A percentile compares a stretch with the other conserved stretches of the same genome.
These are phyloP conservation scores for Dorcus hopei DNA, from an alignment of 2,888 invertebrate species.

Conservation along the genomic window DNA sequence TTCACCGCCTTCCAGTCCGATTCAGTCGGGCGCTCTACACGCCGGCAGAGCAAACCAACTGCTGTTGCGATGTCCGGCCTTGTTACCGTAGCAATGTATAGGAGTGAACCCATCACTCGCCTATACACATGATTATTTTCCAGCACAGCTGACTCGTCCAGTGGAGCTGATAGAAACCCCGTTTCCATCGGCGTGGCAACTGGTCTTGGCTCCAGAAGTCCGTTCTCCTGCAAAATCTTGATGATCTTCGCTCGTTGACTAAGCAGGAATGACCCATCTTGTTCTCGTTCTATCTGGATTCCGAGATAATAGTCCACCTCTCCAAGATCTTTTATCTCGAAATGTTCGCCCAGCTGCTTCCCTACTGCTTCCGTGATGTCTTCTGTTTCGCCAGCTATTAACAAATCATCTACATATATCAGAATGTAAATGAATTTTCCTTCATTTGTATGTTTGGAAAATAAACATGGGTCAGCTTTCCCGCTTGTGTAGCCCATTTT, in stretches of 20 bases:
- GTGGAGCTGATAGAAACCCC: neutral
- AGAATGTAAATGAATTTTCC: neutral
- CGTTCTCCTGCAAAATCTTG: no score
- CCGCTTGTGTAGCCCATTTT: neutral
- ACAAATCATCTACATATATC: conserved; percentile 1
- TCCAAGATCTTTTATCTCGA: neutral
- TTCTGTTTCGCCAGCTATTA: neutral
- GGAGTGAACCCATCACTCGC: neutral
- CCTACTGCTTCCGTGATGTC: neutral
- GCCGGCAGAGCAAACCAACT: neutral
- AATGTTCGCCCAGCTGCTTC: neutral
- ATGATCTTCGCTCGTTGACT: no score
- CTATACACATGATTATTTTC: neutral
- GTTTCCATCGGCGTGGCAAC: no score
- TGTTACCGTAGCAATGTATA: neutral
- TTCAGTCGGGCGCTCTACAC: no score
- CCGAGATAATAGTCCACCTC: neutral
- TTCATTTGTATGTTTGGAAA: neutral
- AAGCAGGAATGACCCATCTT: neutral
- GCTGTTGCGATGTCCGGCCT: neutral
- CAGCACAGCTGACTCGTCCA: neutral
- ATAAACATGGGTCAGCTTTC: neutral
- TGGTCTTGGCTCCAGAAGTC: no score
- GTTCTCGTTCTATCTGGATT: neutral
- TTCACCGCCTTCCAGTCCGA: no score